Evolutionary conservation across 2,113 vertebrate species (phyloP), one percentile per base, ranked within the genome.

Genomic region (Chlorodrepanis virens): DNA sequence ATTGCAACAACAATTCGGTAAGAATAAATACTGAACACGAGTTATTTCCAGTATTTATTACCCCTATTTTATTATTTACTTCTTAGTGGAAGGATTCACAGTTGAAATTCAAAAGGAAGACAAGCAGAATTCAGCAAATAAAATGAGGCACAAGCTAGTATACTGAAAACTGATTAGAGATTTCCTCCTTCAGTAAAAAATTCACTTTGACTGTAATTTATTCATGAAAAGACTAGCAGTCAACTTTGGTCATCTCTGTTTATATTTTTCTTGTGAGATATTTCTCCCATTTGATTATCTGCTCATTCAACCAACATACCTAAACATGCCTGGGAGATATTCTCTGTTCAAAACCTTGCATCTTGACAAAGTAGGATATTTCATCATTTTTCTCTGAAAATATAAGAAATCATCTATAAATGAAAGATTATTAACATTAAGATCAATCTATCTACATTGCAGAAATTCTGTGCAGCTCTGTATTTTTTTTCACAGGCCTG

Each of bases 171-270:
- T 60, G 28, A 61, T 88, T 94, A 83, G 21, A 42, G 56, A 69
- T 67, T 82, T 3, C 16, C 13, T 84, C 12, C 61, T 94, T 93
- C 47, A 84, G 21, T 89, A 90, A 94, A 70, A 94, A 89, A 77
- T 19, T 83, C 54, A 33, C 37, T 90, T 74, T 90, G 59, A 87
- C 56, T 78, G 65, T 94, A 94, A 94, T 94, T 88, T 94, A 95
- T 96, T 94, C 50, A 78, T 83, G 7, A 77, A 84, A 94, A 90
- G 59, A 72, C 31, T 82, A 92, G 64, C 24, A 93, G 59, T 82
- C 80, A 87, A 21, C 40, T 74, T 86, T 81, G 45, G 87, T 67
- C 35, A 94, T 86, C 88, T 88, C 49, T 91, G 25, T 80, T 95
- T 71, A 29, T 83, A 52, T 65, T 82, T 91, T 75, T 21, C 12